Conservation (phyloP, 2,797 vertebrate species). For the Steatocranus sp. region DNA sequence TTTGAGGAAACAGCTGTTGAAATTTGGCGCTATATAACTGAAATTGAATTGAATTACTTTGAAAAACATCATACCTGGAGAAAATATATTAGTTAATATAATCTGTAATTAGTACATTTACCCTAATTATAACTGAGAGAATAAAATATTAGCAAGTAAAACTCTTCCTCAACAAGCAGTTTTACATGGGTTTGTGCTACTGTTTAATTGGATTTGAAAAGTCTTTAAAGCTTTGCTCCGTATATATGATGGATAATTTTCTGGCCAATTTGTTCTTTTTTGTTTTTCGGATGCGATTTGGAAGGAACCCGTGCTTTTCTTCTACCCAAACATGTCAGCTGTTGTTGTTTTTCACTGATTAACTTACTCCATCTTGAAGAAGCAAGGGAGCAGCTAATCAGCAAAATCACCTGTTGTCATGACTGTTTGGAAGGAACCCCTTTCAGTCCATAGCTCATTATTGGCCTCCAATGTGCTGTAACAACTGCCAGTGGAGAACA, state of each 20-base stretch:
- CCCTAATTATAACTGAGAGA: not conserved
- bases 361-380: not conserved
- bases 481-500: not conserved
- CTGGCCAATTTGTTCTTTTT: not conserved
- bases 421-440: slow-evolving; percentile 3
- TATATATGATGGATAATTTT: not conserved
- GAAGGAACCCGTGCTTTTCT: not conserved
- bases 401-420: slow-evolving; percentile 12
- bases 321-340: not conserved
- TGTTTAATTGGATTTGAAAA: not conserved
- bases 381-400: slow-evolving; percentile 2
- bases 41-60: not conserved
- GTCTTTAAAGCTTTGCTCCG: not conserved
- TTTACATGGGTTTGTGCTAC: not conserved
- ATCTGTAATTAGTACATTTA: not conserved
- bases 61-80: not conserved
- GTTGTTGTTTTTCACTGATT: not conserved
- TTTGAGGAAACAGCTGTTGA: not conserved
- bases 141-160: not conserved
- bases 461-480: not conserved
- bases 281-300: not conserved
- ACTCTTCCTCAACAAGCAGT: not conserved
- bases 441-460: not conserved
- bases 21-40: not conserved
- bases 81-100: not conserved